Percentiles rank a stretch among this genome's conserved stretches.
Evolutionary conservation across 2,797 vertebrate species (phyloP).

Genomic region (Florisuga fusca): DNA sequence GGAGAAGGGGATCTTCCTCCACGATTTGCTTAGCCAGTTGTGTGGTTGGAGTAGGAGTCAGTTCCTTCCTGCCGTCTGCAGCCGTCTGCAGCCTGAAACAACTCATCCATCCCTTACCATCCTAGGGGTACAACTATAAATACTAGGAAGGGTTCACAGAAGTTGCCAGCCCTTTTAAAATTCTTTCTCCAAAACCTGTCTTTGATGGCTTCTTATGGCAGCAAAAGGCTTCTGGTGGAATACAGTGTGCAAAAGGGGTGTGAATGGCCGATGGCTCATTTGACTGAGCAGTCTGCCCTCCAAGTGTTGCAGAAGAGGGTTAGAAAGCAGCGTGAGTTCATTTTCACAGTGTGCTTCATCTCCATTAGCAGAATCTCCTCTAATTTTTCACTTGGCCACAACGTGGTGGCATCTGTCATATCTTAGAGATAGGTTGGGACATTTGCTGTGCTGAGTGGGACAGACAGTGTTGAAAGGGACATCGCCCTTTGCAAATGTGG

Average conservation of each 20-base stretch:
- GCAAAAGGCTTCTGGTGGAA: conserved; percentile 15
- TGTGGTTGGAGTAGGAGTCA: conserved; percentile 71
- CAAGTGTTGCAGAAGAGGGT: neutral
- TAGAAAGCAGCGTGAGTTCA: neutral
- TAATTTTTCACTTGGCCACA: neutral
- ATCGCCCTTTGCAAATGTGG: neutral
- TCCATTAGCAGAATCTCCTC: neutral
- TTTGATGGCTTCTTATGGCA: neutral
- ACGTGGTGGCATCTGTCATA: neutral
- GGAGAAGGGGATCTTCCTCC: conserved; percentile 69
- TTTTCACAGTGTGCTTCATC: neutral
- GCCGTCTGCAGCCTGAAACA: conserved; percentile 68
- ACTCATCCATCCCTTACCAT: conserved; percentile 59
- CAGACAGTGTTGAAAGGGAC: neutral
- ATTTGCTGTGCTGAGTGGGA: neutral
- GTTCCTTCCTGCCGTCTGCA: conserved; percentile 71
- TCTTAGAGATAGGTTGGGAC: neutral
- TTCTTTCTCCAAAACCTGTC: conserved; percentile 4
- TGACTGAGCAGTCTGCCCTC: neutral
- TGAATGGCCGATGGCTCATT: neutral
- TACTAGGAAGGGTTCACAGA: conserved; percentile 21
- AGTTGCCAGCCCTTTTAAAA: conserved; percentile 9
- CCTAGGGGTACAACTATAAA: conserved; percentile 61
- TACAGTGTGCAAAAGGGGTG: neutral
- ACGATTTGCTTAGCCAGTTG: conserved; percentile 69